A percentile compares a stretch with the other conserved stretches of the same genome.
phyloP scores from a whole-genome alignment of 2,113 vertebrate species.

The Empidonax alnorum region DNA sequence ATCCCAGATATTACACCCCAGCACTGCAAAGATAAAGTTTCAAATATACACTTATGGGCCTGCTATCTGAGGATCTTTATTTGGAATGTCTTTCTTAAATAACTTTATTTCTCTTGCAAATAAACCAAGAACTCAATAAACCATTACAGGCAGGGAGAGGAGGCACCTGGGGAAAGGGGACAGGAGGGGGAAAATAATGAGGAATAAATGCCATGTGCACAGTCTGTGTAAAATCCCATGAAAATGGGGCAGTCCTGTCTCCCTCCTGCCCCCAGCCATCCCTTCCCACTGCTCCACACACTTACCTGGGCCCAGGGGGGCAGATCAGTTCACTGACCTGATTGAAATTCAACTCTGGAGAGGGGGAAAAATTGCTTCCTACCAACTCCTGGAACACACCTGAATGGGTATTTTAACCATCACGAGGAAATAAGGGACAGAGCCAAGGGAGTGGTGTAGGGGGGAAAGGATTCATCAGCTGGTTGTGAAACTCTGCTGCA shows the following conservation, averaged over 20 bases:
- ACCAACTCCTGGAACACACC: neutral
- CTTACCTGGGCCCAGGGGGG: neutral
- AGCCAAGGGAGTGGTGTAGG: accelerated
- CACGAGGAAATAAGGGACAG: neutral
- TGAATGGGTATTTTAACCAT: neutral
- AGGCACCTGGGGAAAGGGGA: neutral
- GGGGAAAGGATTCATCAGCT: neutral
- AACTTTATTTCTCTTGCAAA: neutral
- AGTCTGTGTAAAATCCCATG: accelerated
- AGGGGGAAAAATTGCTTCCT: neutral
- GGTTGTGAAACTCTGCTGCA: neutral
- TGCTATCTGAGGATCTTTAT: neutral
- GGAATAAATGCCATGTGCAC: neutral
- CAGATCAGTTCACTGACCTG: neutral
- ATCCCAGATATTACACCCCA: conserved; percentile 17
- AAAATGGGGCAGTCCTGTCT: neutral
- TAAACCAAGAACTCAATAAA: neutral
- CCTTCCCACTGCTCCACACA: neutral
- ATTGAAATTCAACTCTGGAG: neutral
- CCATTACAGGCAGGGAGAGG: neutral
- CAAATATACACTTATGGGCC: neutral
- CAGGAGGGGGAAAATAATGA: neutral
- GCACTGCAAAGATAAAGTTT: conserved; percentile 14
- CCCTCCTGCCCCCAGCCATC: neutral
- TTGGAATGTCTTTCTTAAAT: neutral